phyloP scores from a whole-genome alignment of 2,888 invertebrate species.

The Acronicta alni region DNA sequence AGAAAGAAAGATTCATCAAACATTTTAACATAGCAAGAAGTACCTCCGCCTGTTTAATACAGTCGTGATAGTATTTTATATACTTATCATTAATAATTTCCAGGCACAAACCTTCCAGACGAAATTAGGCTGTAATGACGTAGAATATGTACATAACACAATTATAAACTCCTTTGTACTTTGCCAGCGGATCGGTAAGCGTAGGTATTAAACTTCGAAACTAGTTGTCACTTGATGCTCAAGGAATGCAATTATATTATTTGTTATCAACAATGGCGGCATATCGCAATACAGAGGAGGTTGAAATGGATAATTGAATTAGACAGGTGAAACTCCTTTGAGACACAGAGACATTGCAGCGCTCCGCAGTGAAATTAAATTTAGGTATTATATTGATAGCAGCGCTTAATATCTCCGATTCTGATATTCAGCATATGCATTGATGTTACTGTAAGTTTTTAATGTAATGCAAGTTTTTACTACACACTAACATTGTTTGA shows the following conservation, averaged over 20 bases:
- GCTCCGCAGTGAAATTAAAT: constrained; percentile 44
- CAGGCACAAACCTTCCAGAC: too few relatives aligned
- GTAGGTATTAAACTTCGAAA: constrained; percentile 20
- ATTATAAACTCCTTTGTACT: not conserved
- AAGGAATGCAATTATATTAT: constrained; percentile 54
- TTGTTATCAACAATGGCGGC: constrained; percentile 58
- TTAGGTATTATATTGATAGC: constrained; percentile 28
- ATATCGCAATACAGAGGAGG: constrained; percentile 59
- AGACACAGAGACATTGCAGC: constrained; percentile 43
- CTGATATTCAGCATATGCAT: too few relatives aligned
- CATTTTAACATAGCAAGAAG: too few relatives aligned
- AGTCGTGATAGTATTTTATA: too few relatives aligned
- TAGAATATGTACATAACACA: too few relatives aligned
- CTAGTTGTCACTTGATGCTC: constrained; percentile 28
- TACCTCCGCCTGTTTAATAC: too few relatives aligned
- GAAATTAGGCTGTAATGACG: too few relatives aligned
- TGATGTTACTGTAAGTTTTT: too few relatives aligned
- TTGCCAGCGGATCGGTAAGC: constrained; percentile 1
- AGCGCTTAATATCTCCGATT: not conserved
- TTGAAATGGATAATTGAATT: constrained; percentile 79
- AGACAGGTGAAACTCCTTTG: constrained; percentile 69
- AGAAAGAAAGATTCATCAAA: too few relatives aligned
- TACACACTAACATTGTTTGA: too few relatives aligned
- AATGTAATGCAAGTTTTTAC: too few relatives aligned
- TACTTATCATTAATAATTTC: too few relatives aligned